phyloP scores from a whole-genome alignment of 2,797 vertebrate species.

The Harpagifer antarcticus region DNA sequence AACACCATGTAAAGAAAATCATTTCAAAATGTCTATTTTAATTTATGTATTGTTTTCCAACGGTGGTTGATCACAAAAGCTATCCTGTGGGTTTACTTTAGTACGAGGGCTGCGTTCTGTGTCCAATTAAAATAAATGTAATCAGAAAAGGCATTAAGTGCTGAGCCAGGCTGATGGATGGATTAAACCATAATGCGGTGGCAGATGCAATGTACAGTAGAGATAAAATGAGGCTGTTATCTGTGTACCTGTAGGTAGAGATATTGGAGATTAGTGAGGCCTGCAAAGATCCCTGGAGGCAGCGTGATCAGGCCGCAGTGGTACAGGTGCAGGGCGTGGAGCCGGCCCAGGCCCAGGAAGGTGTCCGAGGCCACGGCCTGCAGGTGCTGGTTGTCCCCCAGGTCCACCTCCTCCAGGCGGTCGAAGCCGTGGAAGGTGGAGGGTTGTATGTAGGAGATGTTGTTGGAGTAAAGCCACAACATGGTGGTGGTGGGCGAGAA shows the following conservation, averaged over 20 bases:
- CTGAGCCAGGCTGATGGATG: conserved; percentile 65
- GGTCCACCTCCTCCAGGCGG: conserved; percentile 96
- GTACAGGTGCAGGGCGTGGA: conserved; percentile 96
- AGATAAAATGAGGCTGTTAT: conserved; percentile 53
- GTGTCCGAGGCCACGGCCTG: conserved; percentile 92
- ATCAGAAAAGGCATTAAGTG: conserved; percentile 44
- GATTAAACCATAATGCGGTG: conserved; percentile 62
- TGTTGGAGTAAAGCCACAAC: conserved; percentile 98
- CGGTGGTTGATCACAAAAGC: conserved; percentile 27
- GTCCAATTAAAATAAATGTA: conserved; percentile 35
- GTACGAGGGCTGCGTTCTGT: conserved; percentile 24
- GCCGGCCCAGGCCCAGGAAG: conserved; percentile 92
- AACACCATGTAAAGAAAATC: conserved; percentile 31
- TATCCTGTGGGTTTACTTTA: conserved; percentile 13
- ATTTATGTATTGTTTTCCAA: conserved; percentile 6
- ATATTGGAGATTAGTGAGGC: conserved; percentile 95
- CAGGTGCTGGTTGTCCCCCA: conserved; percentile 94
- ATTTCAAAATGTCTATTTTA: conserved; percentile 5
- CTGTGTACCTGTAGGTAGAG: conserved; percentile 93
- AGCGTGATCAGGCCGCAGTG: conserved; percentile 93
- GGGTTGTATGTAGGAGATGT: conserved; percentile 96
- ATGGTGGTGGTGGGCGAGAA: conserved; percentile 95
- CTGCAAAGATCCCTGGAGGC: conserved; percentile 90
- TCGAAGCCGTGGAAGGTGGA: conserved; percentile 93
- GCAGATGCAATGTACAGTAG: conserved; percentile 58